Evolutionary conservation across 2,888 invertebrate species (phyloP), one percentile per base, ranked within the genome.

Genomic region (Elgonia sp.): DNA sequence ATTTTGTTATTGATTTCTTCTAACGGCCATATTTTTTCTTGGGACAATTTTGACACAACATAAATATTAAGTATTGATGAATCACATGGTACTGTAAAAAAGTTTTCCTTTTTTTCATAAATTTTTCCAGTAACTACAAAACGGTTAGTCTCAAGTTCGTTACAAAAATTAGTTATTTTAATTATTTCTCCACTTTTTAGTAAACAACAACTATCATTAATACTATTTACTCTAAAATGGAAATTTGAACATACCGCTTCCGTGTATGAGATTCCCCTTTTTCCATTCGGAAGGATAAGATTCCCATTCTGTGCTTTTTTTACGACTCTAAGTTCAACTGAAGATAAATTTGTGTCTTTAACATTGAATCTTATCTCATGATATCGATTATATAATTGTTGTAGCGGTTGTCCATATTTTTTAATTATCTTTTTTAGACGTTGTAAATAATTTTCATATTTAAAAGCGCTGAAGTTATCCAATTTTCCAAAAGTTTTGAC

Each of bases 401-500:
- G 77, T 20, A 88, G 60, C 12, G 88, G 88, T 46, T 72, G n/a
- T 16, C 50, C 85, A 29, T 75, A 85, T 55, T 85, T 82, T 39
- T 62, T 76, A n/a, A 85, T 40, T 12, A 79, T 37, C 16, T 50
- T 53, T 79, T 84, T 84, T 18, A 84, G 46, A 9, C 39, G n/a
- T 29, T 85, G 69, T 20, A 80, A 46, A 55, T 40, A 80, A 37
- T 80, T 85, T 80, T 85, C 73, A 53, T n/a, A 88, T 46, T 77
- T 84, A 50, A 87, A 87, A 21, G 81, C 87, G 62, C 87, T 87
- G n/a, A 14, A 84, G 46, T 53, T 82, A 75, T 88, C 88, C 69
- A 88, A 40, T 16, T 29, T 8, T 29, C 79, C 85, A 4, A 79
- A 85, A 57, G 1, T 57, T 85, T 57, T 82, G 8, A 82, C 85